Percentiles rank a stretch among this genome's conserved stretches.
These are phyloP conservation scores for Gobio gobio DNA, from an alignment of 2,113 vertebrate species.

Conservation along the genomic window DNA sequence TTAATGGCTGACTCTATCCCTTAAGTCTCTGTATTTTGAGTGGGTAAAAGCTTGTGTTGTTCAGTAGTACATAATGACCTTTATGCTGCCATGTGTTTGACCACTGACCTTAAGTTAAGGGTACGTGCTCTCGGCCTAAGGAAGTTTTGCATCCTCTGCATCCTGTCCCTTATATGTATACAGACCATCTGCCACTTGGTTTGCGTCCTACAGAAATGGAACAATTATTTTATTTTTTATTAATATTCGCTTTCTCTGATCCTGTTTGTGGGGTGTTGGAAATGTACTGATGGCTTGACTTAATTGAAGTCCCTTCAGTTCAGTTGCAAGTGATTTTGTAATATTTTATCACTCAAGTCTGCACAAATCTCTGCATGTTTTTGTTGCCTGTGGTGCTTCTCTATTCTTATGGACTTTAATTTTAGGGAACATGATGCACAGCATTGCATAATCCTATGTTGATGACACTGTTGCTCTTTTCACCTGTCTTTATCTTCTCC, in stretches of 20 bases:
- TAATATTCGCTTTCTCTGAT: background rate
- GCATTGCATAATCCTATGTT: background rate
- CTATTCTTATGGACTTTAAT: background rate
- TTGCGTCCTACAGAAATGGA: background rate
- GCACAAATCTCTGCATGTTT: background rate
- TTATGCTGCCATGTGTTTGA: background rate
- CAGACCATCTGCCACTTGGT: background rate
- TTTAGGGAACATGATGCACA: background rate
- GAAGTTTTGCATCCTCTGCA: background rate
- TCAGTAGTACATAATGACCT: background rate
- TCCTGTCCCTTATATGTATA: background rate
- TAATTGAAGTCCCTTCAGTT: background rate
- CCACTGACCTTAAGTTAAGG: background rate
- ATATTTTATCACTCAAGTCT: background rate
- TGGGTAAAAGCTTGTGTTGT: background rate
- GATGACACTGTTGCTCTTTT: background rate
- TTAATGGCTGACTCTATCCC: background rate
- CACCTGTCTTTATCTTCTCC: conserved; percentile 6
- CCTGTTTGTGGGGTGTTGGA: too few species aligned
- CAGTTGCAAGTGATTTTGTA: background rate
- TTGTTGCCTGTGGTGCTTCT: background rate
- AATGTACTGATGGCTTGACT: background rate
- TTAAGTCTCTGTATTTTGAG: background rate
- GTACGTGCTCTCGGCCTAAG: background rate
- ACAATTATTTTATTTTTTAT: background rate